Evolutionary conservation across 2,113 vertebrate genomes (phyloP).

Genomic region (Mastomys coucha): DNA sequence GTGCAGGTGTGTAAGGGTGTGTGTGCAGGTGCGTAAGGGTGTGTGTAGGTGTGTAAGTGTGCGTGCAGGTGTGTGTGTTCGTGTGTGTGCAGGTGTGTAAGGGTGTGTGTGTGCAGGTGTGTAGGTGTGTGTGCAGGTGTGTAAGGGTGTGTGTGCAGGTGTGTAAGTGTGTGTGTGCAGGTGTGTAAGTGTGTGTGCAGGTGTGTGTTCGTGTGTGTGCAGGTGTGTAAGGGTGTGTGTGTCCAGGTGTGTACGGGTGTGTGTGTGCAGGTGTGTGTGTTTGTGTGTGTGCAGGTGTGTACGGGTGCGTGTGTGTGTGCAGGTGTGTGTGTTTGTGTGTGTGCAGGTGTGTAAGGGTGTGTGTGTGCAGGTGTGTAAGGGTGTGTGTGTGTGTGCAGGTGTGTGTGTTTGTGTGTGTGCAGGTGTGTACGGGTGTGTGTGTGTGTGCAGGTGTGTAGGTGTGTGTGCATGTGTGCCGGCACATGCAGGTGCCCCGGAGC

Average conservation of each 20-base stretch:
- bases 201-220: accelerated
- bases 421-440: neutral
- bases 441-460: too few species aligned
- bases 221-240: neutral
- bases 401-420: accelerated
- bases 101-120: neutral
- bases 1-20: neutral
- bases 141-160: neutral
- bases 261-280: too few species aligned
- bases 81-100: neutral
- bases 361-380: too few species aligned
- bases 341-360: neutral
- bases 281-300: neutral
- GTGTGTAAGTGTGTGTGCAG: too few species aligned
- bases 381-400: too few species aligned
- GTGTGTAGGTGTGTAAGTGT: neutral
- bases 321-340: neutral
- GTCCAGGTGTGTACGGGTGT: too few species aligned
- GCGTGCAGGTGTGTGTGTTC: neutral
- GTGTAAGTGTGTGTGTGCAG: neutral
- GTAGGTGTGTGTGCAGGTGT: neutral
- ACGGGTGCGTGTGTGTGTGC: neutral
- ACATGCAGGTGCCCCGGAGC: neutral
- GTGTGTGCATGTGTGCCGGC: neutral
- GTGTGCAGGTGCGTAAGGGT: too few species aligned